phyloP scores from a whole-genome alignment of 2,113 vertebrate genomes.

The Forbesichthys papilliferus region DNA sequence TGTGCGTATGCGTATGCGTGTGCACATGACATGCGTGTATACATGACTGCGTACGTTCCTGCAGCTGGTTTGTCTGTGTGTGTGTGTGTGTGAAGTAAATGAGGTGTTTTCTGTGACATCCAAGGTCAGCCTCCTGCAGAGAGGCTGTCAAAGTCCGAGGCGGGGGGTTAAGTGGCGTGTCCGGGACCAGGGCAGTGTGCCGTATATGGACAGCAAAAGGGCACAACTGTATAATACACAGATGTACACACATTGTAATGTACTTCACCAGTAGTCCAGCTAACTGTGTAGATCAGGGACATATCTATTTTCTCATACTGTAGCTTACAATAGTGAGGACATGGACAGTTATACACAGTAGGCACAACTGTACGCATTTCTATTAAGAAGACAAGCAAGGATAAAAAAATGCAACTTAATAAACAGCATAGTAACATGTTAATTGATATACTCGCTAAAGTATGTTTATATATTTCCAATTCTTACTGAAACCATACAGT shows the following conservation, averaged over 20 bases:
- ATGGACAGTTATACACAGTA: conserved; percentile 8
- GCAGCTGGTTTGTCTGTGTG: conserved; percentile 17
- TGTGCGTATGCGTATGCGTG: conserved; percentile 26
- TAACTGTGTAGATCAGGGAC: conserved; percentile 48
- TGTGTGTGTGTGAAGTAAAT: conserved; percentile 55
- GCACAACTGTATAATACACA: conserved; percentile 59
- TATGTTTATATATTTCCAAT: not conserved
- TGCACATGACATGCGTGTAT: not conserved
- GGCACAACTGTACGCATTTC: too few relatives aligned
- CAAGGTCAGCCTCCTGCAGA: conserved; percentile 66
- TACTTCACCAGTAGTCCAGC: not conserved
- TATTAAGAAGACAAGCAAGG: too few relatives aligned
- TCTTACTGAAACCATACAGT: conserved; percentile 14
- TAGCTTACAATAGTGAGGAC: conserved; percentile 21
- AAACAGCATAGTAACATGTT: too few relatives aligned
- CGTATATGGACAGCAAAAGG: conserved; percentile 54
- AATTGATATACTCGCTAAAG: too few relatives aligned
- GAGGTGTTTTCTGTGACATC: conserved; percentile 59
- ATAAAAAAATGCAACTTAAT: too few relatives aligned
- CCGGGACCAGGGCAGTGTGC: conserved; percentile 43
- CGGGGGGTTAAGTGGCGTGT: conserved; percentile 69
- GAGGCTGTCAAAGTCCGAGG: conserved; percentile 71
- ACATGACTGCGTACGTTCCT: conserved; percentile 14
- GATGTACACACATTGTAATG: conserved; percentile 26
- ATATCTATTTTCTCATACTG: conserved; percentile 35